Evolutionary conservation across 2,888 invertebrate genomes (phyloP).

Genomic region (Gari tellinella): DNA sequence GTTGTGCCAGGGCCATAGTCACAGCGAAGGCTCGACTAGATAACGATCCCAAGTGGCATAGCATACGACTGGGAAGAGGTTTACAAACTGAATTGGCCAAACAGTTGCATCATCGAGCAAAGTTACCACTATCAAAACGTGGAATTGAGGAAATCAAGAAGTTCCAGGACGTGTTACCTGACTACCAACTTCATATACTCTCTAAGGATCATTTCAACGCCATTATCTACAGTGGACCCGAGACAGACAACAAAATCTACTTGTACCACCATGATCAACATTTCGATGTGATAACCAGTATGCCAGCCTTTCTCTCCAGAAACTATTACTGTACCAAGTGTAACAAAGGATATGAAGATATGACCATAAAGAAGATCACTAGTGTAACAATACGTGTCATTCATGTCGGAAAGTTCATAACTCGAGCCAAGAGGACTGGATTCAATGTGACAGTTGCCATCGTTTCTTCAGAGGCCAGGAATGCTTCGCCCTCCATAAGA

Average conservation of each 20-base stretch:
- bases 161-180: slow-evolving; percentile 4
- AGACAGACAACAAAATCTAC: no score
- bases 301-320: slow-evolving; percentile 45
- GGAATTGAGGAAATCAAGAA: slow-evolving; percentile 49
- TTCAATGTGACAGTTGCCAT: slow-evolving; percentile 20
- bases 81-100: slow-evolving; percentile 40
- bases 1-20: slow-evolving; percentile 49
- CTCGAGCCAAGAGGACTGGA: slow-evolving; percentile 19
- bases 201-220: slow-evolving; percentile 23
- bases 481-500: slow-evolving; percentile 12
- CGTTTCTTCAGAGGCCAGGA: slow-evolving; percentile 14
- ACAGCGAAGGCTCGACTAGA: no score
- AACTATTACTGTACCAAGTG: slow-evolving; percentile 43
- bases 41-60: no score
- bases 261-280: slow-evolving; percentile 45
- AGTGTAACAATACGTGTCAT: slow-evolving; percentile 45
- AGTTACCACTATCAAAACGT: slow-evolving; percentile 35
- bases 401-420: slow-evolving; percentile 33
- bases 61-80: slow-evolving; percentile 33
- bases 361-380: slow-evolving; percentile 46
- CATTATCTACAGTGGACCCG: no score
- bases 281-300: slow-evolving; percentile 48
- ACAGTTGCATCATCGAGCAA: slow-evolving; percentile 29
- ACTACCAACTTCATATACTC: slow-evolving; percentile 13
- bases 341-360: slow-evolving; percentile 54